Evolutionary conservation across 2,888 invertebrate genomes (phyloP), one percentile per base, ranked within the genome.

Genomic region (Panzeria rudis): DNA sequence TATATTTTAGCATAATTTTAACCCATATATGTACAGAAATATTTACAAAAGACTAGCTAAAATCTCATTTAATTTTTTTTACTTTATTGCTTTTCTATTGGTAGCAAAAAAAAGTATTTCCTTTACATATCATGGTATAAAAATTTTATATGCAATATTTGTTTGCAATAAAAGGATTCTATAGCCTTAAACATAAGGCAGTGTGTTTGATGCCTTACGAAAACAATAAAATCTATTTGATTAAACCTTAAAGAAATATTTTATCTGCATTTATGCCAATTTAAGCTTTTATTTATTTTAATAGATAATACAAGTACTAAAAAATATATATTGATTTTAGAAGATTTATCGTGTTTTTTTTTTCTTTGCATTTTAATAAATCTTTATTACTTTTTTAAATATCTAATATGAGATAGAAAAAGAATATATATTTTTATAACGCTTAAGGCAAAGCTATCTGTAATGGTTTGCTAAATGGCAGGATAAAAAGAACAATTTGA

Each of bases 381-480:
- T 17, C 17, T 20, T 20, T 35, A 32, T 61, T 68, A 41, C 23
- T 50, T 61, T 38, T 61, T 29, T 52, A 29, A 62, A 78, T 69
- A 69, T 35, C 61, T 29, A 29, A 38, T 15, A 52, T 3, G 5
- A 35, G 35, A 38, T 1, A 50, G 0, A 11, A 2, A 38, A 38
- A 11, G 35, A 15, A 35, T 15, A 32, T 3, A 44, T 11, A 44
- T 54, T 64, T 32, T 61, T 52, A 61, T 41, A 52, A 41, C 20
- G 68, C 73, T 61, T 52, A 11, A 68, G 75, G 61, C 61, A 25
- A 59, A 59, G 11, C 25, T 38, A 59, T n/a, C n/a, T n/a, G n/a
- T 50, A 50, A 68, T 68, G 25, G 9, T 2, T 11, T 13, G 41
- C 47, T 66, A 59, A 77, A 59, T 66, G 44, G n/a, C 44, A 32